Conservation (phyloP, 2,113 vertebrate species). For the Equus quagga region DNA sequence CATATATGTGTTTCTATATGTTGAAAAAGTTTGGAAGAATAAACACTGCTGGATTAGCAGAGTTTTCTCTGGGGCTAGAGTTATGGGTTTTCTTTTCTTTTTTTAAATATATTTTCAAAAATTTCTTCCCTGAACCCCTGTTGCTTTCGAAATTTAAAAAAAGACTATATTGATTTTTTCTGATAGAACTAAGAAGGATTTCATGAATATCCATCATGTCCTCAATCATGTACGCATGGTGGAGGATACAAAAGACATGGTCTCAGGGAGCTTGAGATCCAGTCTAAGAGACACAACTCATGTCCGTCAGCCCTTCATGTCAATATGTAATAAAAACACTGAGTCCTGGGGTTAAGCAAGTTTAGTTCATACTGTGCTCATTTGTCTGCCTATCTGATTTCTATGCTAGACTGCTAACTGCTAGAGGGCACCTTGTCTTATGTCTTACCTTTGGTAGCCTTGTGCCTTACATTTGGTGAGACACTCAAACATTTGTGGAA, state of each 20-base stretch:
- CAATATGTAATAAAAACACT: background rate
- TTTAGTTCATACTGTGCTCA: background rate
- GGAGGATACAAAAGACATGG: background rate
- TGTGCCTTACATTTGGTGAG: background rate
- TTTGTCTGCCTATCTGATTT: background rate
- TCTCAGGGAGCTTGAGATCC: background rate
- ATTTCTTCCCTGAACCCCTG: background rate
- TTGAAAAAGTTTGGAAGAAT: background rate
- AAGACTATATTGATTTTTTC: background rate
- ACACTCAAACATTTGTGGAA: background rate
- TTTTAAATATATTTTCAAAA: background rate
- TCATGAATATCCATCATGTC: background rate
- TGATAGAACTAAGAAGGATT: background rate
- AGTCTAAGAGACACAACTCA: background rate
- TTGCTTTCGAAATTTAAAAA: background rate
- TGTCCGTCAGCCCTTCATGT: accelerated
- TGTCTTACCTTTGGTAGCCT: background rate
- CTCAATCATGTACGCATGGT: background rate
- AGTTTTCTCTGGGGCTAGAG: background rate
- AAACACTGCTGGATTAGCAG: background rate
- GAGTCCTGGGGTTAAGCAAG: background rate
- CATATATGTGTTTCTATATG: background rate
- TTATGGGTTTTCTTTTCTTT: background rate
- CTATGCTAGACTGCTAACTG: background rate
- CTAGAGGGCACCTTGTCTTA: background rate